Evolutionary conservation across 2,113 vertebrate species (phyloP), one percentile per base, ranked within the genome.

Genomic region (Grus americana): DNA sequence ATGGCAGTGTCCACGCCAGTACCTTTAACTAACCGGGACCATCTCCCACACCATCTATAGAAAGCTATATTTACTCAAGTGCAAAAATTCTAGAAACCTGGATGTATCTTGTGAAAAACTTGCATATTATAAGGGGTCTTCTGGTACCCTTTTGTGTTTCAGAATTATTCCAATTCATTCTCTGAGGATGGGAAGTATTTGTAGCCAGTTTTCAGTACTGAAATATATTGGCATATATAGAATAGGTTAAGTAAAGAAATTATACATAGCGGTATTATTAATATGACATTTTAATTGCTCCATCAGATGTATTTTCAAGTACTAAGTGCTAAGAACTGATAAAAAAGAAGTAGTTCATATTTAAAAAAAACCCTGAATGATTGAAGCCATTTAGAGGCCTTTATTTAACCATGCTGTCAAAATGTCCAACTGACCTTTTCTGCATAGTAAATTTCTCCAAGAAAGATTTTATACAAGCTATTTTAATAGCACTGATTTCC

Each of bases 381-480:
- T 61, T 79, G 72, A 92, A 88, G 70, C 27, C 61, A 21, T 79
- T 92, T 79, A 61, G 88, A 79, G 55, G 40, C 79, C 40, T 58
- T 93, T 65, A 68, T 86, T 95, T 61, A 63, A 81, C 57, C 8
- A 7, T 20, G 61, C 88, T 95, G 93, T 94, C 95, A 96, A 95
- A 96, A 93, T 73, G 83, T 91, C 66, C 80, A 85, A 8, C 61
- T 91, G 97, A 95, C 96, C 88, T 94, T 97, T 94, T 92, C 93
- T 87, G 55, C 38, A 7, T 4, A n/a, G 91, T 84, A 91, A 57
- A 85, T 87, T 89, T 94, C 49, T 58, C 50, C 73, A 72, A 68
- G 68, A 66, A 67, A 79, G 22, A 42, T 61, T 92, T 85, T 29
- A 55, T 26, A 30, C 24, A 44, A 62, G 59, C 13, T 84, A 18